Base-by-base conservation (phyloP, 2,888 invertebrate species). In the Heliconius cydno region DNA sequence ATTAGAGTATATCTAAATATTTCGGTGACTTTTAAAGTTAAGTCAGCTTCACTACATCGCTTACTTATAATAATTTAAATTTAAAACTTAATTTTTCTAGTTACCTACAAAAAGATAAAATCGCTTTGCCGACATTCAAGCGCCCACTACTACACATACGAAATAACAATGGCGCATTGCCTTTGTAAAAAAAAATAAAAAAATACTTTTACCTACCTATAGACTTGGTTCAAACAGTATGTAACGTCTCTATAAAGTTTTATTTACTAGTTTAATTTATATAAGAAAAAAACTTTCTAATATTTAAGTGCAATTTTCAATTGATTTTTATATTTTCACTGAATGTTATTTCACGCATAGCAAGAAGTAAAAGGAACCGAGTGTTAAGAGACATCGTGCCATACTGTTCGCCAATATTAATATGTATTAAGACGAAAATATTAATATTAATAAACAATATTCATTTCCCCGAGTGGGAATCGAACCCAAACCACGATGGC, bases 111-210 rank as follows among this genome's bases (percentile, higher is more conserved):
- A 67, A 70, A 79, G 83, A 82, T 78, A 68, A 80, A 78, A 79
- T 79, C 72, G 52, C 70, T 77, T 77, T 67, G 79, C 68, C 71
- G 87, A 66, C 80, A 68, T 92, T 92, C 90, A 88, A 88, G 88
- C 93, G 91, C 93, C 94, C 92, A 94, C 94, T 86, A 84, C 75
- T 75, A 75, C 80, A 85, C 86, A 86, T 86, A 85, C 85, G 84
- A 80, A 84, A 86, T 52, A 70, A 86, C 84, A 85, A 80, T 83
- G 80, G 83, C 68, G 72, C 75, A 80, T 79, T 80, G 75, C 76
- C 75, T 77, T 80, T 57, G 77, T 73, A 79, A 81, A 82, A 80
- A 25, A 82, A 81, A 25, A 34, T 46, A 6, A 74, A 81, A 74
- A 70, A 66, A 57, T 52, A 60, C 77, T 70, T n/a, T 75, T 75